Conservation (phyloP, 2,797 vertebrate genomes). For the Poeciliopsis infans region DNA sequence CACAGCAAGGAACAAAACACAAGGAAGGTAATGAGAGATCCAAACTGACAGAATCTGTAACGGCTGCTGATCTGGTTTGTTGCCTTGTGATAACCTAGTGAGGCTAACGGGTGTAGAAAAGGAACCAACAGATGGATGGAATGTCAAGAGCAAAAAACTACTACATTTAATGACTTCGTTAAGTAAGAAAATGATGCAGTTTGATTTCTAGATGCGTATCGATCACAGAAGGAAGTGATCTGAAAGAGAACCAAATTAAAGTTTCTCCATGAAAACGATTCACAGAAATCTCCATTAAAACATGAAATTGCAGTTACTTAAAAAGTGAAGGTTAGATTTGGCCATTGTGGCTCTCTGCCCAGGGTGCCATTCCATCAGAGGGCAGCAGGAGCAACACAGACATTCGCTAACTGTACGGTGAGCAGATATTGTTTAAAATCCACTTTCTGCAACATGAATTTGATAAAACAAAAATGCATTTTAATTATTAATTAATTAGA, state of each 20-base stretch:
- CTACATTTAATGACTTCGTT: background rate
- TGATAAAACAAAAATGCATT: background rate
- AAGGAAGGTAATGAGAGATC: background rate
- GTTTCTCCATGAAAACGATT: background rate
- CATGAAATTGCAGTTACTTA: background rate
- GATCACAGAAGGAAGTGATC: background rate
- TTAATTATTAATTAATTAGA: background rate
- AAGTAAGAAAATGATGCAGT: background rate
- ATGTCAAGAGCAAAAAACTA: background rate
- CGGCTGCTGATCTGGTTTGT: background rate
- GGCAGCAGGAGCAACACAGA: background rate
- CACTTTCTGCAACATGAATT: background rate
- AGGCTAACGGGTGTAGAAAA: background rate
- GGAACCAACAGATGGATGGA: background rate
- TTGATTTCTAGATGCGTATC: background rate
- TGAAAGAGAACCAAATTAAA: background rate
- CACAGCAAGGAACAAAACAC: background rate
- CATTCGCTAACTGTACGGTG: background rate
- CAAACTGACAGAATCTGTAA: background rate
- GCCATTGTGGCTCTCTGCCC: background rate
- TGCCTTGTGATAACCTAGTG: background rate
- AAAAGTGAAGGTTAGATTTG: background rate
- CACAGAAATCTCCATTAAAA: background rate
- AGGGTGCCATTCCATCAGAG: background rate
- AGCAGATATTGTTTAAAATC: background rate